Percentiles rank a stretch among this genome's conserved stretches.
These are phyloP conservation scores for Drosophila robusta DNA, from an alignment of 2,888 invertebrate genomes.

Conservation along the genomic window DNA sequence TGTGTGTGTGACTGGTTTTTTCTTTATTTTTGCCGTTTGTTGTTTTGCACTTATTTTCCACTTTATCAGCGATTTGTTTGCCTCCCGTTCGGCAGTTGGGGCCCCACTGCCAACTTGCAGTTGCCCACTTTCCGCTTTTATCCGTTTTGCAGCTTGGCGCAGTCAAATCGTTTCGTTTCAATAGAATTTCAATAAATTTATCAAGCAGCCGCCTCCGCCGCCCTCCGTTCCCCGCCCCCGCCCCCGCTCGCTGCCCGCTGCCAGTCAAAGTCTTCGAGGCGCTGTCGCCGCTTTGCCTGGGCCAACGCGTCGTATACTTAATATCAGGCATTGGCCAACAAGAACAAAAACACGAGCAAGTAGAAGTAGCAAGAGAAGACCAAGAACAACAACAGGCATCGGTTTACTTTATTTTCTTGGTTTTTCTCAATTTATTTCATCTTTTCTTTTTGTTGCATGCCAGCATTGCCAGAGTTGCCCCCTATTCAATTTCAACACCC, in stretches of 20 bases:
- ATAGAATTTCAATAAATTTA: constrained; percentile 81
- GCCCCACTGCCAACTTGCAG: background rate
- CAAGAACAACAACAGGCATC: constrained; percentile 8
- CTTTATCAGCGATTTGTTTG: constrained; percentile 76
- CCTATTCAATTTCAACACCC: constrained; percentile 77
- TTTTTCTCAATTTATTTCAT: too few relatives aligned
- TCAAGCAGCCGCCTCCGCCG: constrained; percentile 61
- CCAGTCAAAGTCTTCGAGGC: background rate
- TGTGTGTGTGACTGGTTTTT: background rate
- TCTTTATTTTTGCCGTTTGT: background rate
- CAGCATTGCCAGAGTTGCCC: constrained; percentile 41
- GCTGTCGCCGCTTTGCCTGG: constrained; percentile 1
- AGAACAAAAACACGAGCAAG: constrained; percentile 1
- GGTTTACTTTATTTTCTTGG: background rate
- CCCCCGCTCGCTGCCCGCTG: too few relatives aligned
- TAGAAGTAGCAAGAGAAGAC: background rate
- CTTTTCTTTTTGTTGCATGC: constrained; percentile 39
- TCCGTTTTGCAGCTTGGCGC: constrained; percentile 37
- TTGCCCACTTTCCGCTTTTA: background rate
- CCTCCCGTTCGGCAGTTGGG: constrained; percentile 1
- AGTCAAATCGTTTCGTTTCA: constrained; percentile 81
- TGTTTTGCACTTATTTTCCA: constrained; percentile 70
- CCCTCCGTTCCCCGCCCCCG: too few relatives aligned
- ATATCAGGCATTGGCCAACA: constrained; percentile 26
- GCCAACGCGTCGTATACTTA: constrained; percentile 35